Evolutionary conservation across 2,888 invertebrate species (phyloP), one percentile per base, ranked within the genome.

Genomic region (Torymus aiolomorphi): DNA sequence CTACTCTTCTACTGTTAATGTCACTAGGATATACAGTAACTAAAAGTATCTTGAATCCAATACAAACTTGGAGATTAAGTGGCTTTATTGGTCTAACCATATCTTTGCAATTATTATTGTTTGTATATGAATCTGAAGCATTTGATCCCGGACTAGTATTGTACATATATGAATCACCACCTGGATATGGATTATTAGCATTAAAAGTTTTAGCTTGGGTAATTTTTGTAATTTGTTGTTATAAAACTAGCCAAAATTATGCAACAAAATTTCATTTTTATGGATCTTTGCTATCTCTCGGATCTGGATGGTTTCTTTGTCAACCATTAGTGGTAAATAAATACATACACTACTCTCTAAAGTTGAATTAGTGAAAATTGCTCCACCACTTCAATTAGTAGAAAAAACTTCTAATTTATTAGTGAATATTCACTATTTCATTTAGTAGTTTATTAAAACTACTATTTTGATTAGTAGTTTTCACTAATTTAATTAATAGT

Each of bases 11-110:
- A 72, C 92, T 98, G 1, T 91, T 98, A 5, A 91, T 98, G 90
- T 97, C 95, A 0, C 97, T 97, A 88, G 98, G 98, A 0, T 98
- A 95, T 89, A 97, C 97, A 0, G 95, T 98, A 49, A 98, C 97
- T 0, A 92, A 97, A 70, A 97, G 96, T 0, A 92, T 96, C 0
- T 92, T 98, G 24, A 94, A 95, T 71, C 91, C 94, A 0, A 92
- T 92, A 13, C 95, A 96, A 82, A 94, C 95, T 0, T 93, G 96
- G 65, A 96, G 95, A 89, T 91, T 98, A 69, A 94, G 95, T 0
- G 91, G 95, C 2, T 97, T 97, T 90, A 95, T 96, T 93, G 94
- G 95, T 83, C 87, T 94, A 10, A 97, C 96, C 86, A 91, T 94
- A 0, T 92, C 95, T 70, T 93, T 94, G 0, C 97, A 96, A 87